Base-by-base conservation (phyloP, 2,113 vertebrate species). In the Pongo abelii region DNA sequence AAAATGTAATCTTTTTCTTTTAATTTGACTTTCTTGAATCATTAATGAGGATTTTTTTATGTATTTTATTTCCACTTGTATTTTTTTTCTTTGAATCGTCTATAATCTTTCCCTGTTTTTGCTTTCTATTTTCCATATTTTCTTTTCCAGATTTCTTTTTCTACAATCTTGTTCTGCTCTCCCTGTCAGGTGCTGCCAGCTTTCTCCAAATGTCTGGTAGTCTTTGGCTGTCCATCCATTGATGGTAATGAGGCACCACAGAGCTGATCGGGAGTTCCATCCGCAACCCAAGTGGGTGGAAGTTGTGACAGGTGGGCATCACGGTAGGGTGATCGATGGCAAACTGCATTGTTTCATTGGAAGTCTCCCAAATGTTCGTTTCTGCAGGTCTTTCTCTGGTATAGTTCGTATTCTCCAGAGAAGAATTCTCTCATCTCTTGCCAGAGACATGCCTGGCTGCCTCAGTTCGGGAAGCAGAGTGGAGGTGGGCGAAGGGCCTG, bases 21-120 rank as follows among this genome's bases (percentile, higher is more conserved):
- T 48, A 14, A 20, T 93, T 92, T 95, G 38, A 23, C 77, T 91
- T 92, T 70, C 75, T 80, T 84, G 46, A 84, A 83, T 91, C 57
- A 92, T 70, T 77, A 83, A 59, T 74, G 17, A 94, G 22, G 27
- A 35, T 97, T 18, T 50, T 84, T 93, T 93, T 75, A 79, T 4
- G 25, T 69, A 40, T 96, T 92, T 72, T 78, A 61, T 96, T 89
- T 16, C 27, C 46, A 88, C 3, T 75, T 93, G 6, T 69, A 46
- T 84, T 94, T 86, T n/a, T 91, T 80, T 81, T 91, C 46, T 69
- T 59, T 50, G 10, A 88, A 30, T 88, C 77, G 5, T 84, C 38
- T 89, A 14, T 67, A 52, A 48, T 86, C 38, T 89, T 85, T 50
- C 30, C 22, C 32, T 92, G n/a, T 61, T 95, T 87, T 30, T 67